These are phyloP conservation scores for Thalassaphorura encarpata DNA, from an alignment of 1,140 invertebrate genomes.

Conservation along the genomic window DNA sequence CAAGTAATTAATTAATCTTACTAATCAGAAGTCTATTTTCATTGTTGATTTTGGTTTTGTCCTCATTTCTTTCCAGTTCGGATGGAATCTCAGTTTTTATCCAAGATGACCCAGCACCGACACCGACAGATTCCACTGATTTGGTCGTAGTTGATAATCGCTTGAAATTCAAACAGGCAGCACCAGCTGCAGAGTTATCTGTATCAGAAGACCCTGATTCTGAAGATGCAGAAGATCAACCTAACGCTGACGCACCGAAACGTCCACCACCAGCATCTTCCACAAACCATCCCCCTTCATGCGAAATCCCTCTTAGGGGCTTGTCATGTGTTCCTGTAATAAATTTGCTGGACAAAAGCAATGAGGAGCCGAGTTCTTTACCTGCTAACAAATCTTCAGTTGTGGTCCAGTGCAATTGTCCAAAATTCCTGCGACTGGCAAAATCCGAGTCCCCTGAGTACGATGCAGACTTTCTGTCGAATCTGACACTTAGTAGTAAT, in stretches of 20 bases:
- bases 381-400: neutral
- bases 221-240: neutral
- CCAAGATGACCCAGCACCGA: conserved; percentile 12
- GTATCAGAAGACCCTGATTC: neutral
- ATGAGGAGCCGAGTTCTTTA: neutral
- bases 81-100: conserved; percentile 30
- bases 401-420: conserved; percentile 18
- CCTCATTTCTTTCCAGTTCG: conserved; percentile 4
- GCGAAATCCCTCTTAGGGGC: conserved; percentile 22
- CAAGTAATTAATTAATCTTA: conserved; percentile 10
- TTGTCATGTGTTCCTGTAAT: conserved; percentile 23
- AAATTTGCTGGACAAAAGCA: conserved; percentile 6
- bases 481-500: conserved; percentile 22
- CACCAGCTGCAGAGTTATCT: neutral
- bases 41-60: neutral
- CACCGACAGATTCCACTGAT: neutral
- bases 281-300: neutral
- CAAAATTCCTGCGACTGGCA: conserved; percentile 17
- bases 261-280: too few species aligned
- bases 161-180: neutral
- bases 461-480: conserved; percentile 1
- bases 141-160: neutral
- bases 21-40: neutral
- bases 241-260: too few species aligned
- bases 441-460: neutral